Conservation (phyloP, 2,797 vertebrate genomes). For the Ctenochaetus hawaiiensis region DNA sequence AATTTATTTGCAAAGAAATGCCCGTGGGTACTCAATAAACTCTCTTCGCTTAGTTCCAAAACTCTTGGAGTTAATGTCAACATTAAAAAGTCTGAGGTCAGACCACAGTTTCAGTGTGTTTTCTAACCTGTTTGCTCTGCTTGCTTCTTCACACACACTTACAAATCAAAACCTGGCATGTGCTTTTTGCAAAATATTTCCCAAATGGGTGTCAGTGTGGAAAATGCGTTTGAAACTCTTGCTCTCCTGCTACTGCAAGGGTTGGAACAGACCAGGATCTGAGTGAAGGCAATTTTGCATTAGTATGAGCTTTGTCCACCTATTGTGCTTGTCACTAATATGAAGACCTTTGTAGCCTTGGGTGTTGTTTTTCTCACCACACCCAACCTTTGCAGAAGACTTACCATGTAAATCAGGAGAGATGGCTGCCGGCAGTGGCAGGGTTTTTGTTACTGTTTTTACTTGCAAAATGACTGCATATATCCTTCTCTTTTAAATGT, state of each 20-base stretch:
- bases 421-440: background rate
- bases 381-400: conserved; percentile 9
- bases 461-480: background rate
- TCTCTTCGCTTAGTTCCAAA: too few species aligned
- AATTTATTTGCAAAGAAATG: too few species aligned
- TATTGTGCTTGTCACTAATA: conserved; percentile 33
- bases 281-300: background rate
- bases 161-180: too few species aligned
- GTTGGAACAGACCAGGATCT: background rate
- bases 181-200: conserved; percentile 14
- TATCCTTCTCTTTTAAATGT: background rate
- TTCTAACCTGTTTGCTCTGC: background rate
- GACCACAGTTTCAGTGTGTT: background rate
- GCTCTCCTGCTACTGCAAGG: background rate
- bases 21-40: too few species aligned
- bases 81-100: background rate
- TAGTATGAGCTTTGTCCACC: conserved; percentile 28
- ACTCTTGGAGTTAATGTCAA: too few species aligned
- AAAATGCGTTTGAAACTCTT: conserved; percentile 28
- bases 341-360: conserved; percentile 14
- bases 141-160: background rate
- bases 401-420: background rate
- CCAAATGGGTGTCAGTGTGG: conserved; percentile 13
- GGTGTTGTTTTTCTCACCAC: conserved; percentile 63
- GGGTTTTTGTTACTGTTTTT: background rate